Percentiles rank a stretch among this genome's conserved stretches.
phyloP scores from a whole-genome alignment of 1,140 invertebrate species.

The Rhagoletis zephyria region DNA sequence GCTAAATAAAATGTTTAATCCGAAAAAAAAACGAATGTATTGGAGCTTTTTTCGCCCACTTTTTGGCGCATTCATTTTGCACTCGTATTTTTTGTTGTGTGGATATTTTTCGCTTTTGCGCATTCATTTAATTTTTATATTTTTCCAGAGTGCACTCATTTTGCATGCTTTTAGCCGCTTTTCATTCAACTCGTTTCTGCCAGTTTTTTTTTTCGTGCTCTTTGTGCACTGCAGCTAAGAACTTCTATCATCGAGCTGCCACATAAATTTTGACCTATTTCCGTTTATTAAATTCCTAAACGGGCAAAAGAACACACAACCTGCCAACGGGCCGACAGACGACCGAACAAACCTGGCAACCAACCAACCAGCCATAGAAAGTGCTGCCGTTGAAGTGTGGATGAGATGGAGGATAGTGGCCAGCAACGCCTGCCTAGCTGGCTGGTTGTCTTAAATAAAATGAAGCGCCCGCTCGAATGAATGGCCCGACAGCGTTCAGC shows the following conservation, averaged over 20 bases:
- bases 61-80: neutral
- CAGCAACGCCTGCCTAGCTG: neutral
- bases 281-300: constrained; percentile 55
- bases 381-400: constrained; percentile 21
- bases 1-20: neutral
- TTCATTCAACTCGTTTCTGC: neutral
- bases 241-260: constrained; percentile 24
- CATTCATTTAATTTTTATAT: neutral
- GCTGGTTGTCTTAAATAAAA: neutral
- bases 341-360: neutral
- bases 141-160: neutral
- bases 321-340: neutral
- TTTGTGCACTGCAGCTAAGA: neutral
- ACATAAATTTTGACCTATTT: constrained; percentile 55
- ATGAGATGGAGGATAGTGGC: neutral
- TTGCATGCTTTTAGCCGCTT: neutral
- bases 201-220: neutral
- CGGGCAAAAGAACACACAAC: neutral
- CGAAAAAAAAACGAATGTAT: neutral
- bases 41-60: neutral
- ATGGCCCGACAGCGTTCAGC: neutral
- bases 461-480: constrained; percentile 10
- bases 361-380: neutral
- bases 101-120: neutral
- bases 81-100: neutral